Base-by-base conservation (phyloP, 2,113 vertebrate genomes). In the Athene cunicularia region DNA sequence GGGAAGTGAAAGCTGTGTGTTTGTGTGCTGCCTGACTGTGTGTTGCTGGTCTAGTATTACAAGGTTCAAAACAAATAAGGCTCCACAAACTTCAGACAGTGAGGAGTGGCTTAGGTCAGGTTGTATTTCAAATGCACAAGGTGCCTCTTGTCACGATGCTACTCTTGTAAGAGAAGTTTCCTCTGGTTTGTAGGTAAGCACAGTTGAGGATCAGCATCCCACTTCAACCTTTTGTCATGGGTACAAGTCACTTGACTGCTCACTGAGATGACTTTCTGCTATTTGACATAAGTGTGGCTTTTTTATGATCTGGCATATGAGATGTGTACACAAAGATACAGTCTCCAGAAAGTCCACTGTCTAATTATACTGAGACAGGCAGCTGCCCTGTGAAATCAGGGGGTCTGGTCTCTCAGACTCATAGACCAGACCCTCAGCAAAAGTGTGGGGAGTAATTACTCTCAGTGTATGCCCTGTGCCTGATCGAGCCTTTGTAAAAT, bases 121-220 rank as follows among this genome's bases (percentile, higher is more conserved):
- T 58, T 91, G 56, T 19, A 8, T 79, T 88, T 86, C 47, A 55
- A 18, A 64, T 47, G 35, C 56, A 74, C 17, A 12, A 11, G 3
- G 5, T 1, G 2, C 12, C 15, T 88, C 35, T 39, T 0, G 0
- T 88, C 33, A 6, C 0, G 3, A 2, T 50, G 70, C 26, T 73
- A 0, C 33, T 75, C 50, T 45, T 80, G 41, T 15, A 33, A 33
- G 64, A 68, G 60, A n/a, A 37, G 55, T 59, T 80, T 43, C 22
- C 43, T 80, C 7, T 0, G 0, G 87, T 92, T 49, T 60, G 47
- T n/a, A 79, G 55, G 43, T 73, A 41, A 86, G 45, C 35, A 24
- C n/a, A 74, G 43, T 2, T 77, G 52, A 75, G 47, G 49, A 60
- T 77, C 52, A 73, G 50, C 41, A 37, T 50, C 62, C 30, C 6